Base-by-base conservation (phyloP, 92 coral and sea anemone genomes). In the Porites divaricata region DNA sequence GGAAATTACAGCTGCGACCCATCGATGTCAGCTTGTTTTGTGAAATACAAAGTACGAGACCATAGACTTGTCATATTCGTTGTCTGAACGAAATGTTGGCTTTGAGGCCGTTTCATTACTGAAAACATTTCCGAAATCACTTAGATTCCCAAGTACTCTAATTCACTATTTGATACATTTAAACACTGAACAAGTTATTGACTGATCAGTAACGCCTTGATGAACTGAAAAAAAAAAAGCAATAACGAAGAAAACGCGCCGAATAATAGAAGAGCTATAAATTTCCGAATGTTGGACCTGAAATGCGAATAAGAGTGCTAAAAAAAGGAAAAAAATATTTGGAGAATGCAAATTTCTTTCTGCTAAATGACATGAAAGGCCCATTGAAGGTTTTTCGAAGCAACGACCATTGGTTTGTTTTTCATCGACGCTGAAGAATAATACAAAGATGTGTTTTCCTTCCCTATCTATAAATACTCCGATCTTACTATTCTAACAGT, bases 111-210 rank as follows among this genome's bases (percentile, higher is more conserved):
- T 24, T 4, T 48, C 4, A 48, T 11, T 11, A 19, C 15, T 65
- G n/a, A 17, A 49, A n/a, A 17, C 2, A 70, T 67, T 79, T 68
- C 84, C 84, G 84, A 79, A 79, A 70, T 57, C 85, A 23, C 76
- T 80, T 80, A 69, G 24, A 25, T 54, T 57, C 85, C 56, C 57
- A 56, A 52, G 19, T 21, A 80, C 11, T 8, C 25, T 48, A 71
- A 54, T 35, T 35, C 10, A 54, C 59, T 54, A 12, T 13, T 13
- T 54, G 59, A 35, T 1, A 35, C 26, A 80, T 16, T 54, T 9
- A 72, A 56, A 54, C 52, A 10, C 52, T 21, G 63, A 25, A 24
- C 26, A 24, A 25, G 26, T 21, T 7, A 17, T 17, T 41, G 69
- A 63, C 70, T 4, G 45, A 35, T 35, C 7, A 35, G 45, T 35